A percentile compares a stretch with the other conserved stretches of the same genome.
phyloP scores from a whole-genome alignment of 2,888 invertebrate species.

The Sphaerophoria taeniata region DNA sequence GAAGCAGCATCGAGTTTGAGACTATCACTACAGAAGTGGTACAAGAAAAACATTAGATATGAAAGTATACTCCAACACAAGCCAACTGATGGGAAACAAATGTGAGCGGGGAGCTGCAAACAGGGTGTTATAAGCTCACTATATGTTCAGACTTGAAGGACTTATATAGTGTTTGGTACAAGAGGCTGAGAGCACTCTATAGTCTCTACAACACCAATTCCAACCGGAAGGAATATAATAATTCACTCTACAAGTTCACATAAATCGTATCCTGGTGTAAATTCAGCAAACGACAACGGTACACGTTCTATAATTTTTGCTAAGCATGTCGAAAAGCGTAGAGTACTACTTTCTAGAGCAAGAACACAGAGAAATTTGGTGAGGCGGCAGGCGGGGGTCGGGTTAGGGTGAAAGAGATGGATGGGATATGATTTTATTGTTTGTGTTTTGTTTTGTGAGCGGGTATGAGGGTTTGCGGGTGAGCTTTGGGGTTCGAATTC shows the following conservation, averaged over 20 bases:
- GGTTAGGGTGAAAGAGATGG: background rate
- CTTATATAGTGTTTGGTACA: slow-evolving; percentile 49
- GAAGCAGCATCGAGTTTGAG: background rate
- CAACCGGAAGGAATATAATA: slow-evolving; percentile 73
- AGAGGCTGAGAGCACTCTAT: slow-evolving; percentile 28
- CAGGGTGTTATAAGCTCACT: slow-evolving; percentile 42
- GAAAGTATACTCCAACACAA: background rate
- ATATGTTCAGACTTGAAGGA: slow-evolving; percentile 16
- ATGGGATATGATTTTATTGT: slow-evolving; percentile 67
- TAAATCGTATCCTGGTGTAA: slow-evolving; percentile 75
- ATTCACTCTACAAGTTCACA: slow-evolving; percentile 75
- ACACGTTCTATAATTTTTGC: slow-evolving; percentile 73
- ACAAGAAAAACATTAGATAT: slow-evolving; percentile 23
- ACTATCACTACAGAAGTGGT: slow-evolving; percentile 10
- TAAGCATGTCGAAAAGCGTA: slow-evolving; percentile 56
- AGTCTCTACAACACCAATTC: slow-evolving; percentile 43
- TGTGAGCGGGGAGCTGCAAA: slow-evolving; percentile 9
- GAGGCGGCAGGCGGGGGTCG: background rate
- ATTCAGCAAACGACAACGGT: slow-evolving; percentile 74
- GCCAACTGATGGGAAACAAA: background rate
- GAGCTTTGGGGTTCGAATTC: background rate
- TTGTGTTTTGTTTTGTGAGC: slow-evolving; percentile 49
- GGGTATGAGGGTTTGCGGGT: background rate
- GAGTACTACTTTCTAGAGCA: slow-evolving; percentile 16
- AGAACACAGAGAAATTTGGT: slow-evolving; percentile 6